Percentiles rank a stretch among this genome's conserved stretches.
phyloP scores from a whole-genome alignment of 2,113 vertebrate species.

The Oreochromis tanganicae region DNA sequence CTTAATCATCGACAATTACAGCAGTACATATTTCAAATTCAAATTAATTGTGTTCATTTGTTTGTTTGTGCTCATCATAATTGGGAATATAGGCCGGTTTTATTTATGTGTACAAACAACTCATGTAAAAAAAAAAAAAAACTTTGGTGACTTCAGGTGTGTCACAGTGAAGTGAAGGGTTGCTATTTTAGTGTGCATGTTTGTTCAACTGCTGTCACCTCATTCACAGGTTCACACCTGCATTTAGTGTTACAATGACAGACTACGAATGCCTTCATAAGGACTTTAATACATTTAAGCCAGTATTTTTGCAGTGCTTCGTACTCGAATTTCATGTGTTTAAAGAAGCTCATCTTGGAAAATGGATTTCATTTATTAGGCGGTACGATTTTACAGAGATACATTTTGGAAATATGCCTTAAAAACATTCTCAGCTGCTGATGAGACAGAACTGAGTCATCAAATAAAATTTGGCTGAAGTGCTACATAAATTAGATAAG shows the following conservation, averaged over 20 bases:
- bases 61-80: neutral
- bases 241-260: neutral
- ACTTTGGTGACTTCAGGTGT: neutral
- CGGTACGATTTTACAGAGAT: neutral
- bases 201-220: neutral
- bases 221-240: neutral
- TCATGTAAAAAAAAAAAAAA: neutral
- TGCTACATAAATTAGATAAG: constrained; percentile 33
- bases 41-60: neutral
- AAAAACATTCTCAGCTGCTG: constrained; percentile 43
- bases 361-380: neutral
- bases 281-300: neutral
- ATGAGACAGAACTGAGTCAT: constrained; percentile 55
- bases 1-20: neutral
- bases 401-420: constrained; percentile 14
- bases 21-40: neutral
- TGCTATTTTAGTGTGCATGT: neutral
- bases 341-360: neutral
- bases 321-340: neutral
- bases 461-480: constrained; percentile 20
- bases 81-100: neutral
- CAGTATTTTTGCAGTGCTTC: neutral
- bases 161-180: neutral
- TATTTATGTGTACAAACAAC: neutral
- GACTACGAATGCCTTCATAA: neutral